Conservation (phyloP, 2,888 invertebrate species). For the Erebia ligea region DNA sequence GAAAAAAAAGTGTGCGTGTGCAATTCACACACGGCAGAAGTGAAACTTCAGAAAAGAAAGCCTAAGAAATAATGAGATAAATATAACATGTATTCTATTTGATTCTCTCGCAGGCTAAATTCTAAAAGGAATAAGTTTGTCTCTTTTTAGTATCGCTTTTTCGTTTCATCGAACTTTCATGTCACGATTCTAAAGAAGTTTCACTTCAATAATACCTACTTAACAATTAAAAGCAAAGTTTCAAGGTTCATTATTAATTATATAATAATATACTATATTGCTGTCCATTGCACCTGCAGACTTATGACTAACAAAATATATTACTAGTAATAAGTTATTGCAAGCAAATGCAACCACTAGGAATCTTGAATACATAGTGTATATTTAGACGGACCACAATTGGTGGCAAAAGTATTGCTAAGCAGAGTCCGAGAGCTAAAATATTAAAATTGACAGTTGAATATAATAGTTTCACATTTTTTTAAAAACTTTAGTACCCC, state of each 20-base stretch:
- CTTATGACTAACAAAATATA: not conserved
- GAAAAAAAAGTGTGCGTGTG: no score
- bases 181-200: no score
- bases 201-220: not conserved
- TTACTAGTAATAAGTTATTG: constrained; percentile 5
- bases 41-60: no score
- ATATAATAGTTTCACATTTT: not conserved
- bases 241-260: not conserved
- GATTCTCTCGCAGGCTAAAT: no score
- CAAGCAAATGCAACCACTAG: not conserved
- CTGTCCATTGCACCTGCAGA: constrained; percentile 1
- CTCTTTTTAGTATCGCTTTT: no score
- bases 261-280: not conserved
- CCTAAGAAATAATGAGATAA: no score
- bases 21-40: no score
- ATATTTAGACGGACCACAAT: no score
- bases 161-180: no score
- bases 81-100: no score
- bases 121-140: no score
- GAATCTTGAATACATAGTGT: not conserved
- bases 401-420: no score
- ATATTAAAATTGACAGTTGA: constrained; percentile 5
- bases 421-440: not conserved
- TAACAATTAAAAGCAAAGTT: not conserved
- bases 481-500: not conserved